These are phyloP conservation scores for Eupithecia subfuscata DNA, from an alignment of 2,888 invertebrate genomes.

Conservation along the genomic window DNA sequence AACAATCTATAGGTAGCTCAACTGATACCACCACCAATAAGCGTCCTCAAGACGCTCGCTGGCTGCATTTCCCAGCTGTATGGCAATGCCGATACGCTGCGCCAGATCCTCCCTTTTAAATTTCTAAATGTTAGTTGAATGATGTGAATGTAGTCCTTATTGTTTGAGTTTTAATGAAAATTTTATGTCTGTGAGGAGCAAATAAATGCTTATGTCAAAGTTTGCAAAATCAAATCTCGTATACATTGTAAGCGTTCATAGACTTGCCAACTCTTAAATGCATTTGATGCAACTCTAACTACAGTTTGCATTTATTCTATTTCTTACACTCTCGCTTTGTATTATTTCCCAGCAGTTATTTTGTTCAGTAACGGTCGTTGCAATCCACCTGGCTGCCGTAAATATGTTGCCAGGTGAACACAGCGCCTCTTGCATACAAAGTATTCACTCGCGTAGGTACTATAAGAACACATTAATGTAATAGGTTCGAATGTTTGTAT, in stretches of 20 bases:
- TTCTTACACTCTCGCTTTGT: not conserved
- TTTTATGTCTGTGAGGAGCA: too few species aligned
- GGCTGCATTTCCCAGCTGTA: too few species aligned
- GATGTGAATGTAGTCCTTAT: too few species aligned
- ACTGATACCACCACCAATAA: too few species aligned
- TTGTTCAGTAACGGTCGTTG: slow-evolving; percentile 2
- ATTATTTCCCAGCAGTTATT: not conserved
- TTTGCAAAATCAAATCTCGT: too few species aligned
- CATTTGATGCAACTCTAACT: not conserved
- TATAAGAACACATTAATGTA: not conserved
- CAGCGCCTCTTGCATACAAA: slow-evolving; percentile 38
- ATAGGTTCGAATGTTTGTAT: not conserved
- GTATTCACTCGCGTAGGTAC: slow-evolving; percentile 20
- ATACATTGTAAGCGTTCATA: not conserved
- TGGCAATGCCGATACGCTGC: too few species aligned
- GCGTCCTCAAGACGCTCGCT: too few species aligned
- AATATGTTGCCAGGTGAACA: slow-evolving; percentile 27
- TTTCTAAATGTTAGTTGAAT: too few species aligned
- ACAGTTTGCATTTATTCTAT: not conserved
- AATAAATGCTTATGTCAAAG: too few species aligned
- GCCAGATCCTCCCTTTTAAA: too few species aligned
- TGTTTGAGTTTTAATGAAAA: too few species aligned
- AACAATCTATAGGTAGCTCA: too few species aligned
- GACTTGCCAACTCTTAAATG: not conserved
- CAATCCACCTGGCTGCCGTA: slow-evolving; percentile 38